phyloP scores from a whole-genome alignment of 2,888 invertebrate genomes.

The Brachylomia viminalis region DNA sequence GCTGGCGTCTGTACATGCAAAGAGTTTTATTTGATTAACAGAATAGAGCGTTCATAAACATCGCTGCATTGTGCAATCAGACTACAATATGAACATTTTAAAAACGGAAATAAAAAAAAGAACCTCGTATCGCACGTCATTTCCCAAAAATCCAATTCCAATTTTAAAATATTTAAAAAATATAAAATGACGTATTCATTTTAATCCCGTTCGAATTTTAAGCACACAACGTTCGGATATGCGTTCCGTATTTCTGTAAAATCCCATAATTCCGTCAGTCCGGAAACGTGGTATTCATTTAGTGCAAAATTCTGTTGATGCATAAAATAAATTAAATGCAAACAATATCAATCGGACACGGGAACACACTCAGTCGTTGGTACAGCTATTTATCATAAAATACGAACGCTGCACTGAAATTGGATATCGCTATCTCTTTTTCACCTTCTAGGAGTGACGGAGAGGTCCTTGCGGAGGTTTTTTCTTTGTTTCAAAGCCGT shows the following conservation, averaged over 20 bases:
- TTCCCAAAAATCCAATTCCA: slow-evolving; percentile 52
- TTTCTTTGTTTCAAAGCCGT: slow-evolving; percentile 81
- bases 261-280: slow-evolving; percentile 68
- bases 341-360: slow-evolving; percentile 88
- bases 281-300: slow-evolving; percentile 77
- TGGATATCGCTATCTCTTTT: slow-evolving; percentile 76
- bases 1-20: too few species aligned
- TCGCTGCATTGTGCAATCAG: slow-evolving; percentile 33
- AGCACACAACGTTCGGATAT: slow-evolving; percentile 57
- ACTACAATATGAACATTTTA: slow-evolving; percentile 39
- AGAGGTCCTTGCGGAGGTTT: slow-evolving; percentile 70
- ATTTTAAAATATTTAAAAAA: slow-evolving; percentile 60
- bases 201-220: slow-evolving; percentile 57
- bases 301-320: slow-evolving; percentile 79
- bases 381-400: slow-evolving; percentile 88
- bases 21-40: slow-evolving; percentile 28
- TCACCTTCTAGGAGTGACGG: slow-evolving; percentile 66
- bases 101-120: slow-evolving; percentile 44
- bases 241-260: slow-evolving; percentile 66
- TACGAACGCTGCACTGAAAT: slow-evolving; percentile 81
- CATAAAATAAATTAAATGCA: slow-evolving; percentile 86
- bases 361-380: slow-evolving; percentile 84
- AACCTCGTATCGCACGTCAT: slow-evolving; percentile 50
- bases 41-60: slow-evolving; percentile 35
- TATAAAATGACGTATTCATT: slow-evolving; percentile 64